These are phyloP conservation scores for Tupaia chinensis DNA, from an alignment of 2,113 vertebrate genomes.

Conservation along the genomic window DNA sequence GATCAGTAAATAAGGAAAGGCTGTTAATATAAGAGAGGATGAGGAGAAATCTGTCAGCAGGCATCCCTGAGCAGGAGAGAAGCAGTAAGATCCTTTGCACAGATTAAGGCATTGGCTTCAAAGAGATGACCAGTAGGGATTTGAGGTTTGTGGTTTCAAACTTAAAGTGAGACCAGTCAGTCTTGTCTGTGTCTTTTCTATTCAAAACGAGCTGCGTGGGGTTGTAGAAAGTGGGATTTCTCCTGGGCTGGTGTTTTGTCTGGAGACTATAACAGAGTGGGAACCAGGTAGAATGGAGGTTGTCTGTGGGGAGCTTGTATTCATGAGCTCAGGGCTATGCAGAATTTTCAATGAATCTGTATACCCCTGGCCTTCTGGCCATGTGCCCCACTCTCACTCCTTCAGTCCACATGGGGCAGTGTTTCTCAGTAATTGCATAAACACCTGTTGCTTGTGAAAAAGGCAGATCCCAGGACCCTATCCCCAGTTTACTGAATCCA, in stretches of 20 bases:
- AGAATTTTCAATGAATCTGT: background rate
- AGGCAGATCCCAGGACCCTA: background rate
- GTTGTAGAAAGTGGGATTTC: background rate
- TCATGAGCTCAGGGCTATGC: background rate
- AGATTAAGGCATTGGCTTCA: background rate
- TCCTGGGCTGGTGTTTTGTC: background rate
- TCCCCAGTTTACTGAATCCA: background rate
- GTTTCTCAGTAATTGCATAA: background rate
- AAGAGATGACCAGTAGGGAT: background rate
- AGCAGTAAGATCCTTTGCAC: background rate
- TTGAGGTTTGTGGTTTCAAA: background rate
- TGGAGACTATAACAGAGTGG: background rate
- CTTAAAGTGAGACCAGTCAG: background rate
- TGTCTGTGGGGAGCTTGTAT: background rate
- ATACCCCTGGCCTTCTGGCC: background rate
- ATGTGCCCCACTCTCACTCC: background rate
- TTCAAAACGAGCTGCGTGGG: background rate
- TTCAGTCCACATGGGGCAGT: background rate
- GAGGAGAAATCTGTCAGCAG: background rate
- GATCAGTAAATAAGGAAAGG: background rate
- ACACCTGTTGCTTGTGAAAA: background rate
- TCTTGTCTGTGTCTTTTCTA: background rate
- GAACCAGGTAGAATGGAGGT: accelerated
- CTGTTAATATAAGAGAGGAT: background rate
- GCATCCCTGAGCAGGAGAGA: background rate